These are phyloP conservation scores for Neosilurus hyrtlii DNA, from an alignment of 2,797 vertebrate species.

Conservation along the genomic window DNA sequence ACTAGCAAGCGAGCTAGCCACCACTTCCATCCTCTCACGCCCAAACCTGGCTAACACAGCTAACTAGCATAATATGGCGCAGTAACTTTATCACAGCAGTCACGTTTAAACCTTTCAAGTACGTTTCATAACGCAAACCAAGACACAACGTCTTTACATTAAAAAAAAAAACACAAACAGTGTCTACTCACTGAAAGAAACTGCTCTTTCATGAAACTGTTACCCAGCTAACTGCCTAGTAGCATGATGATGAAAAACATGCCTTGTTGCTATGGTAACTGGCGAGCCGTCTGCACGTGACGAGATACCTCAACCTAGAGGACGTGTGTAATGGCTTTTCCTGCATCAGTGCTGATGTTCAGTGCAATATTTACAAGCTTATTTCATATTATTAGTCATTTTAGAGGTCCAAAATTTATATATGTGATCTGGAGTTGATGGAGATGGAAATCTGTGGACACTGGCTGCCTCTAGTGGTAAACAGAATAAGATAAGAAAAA, in stretches of 20 bases:
- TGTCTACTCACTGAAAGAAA: neutral
- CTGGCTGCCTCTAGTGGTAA: conserved; percentile 12
- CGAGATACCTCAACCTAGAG: neutral
- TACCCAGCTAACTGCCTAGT: conserved; percentile 5
- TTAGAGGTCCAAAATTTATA: no score
- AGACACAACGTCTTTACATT: neutral
- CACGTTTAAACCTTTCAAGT: neutral
- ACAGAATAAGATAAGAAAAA: neutral
- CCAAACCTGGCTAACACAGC: conserved; percentile 9
- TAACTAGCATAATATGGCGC: neutral
- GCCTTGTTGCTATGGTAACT: conserved; percentile 41
- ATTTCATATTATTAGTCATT: neutral
- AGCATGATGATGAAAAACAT: neutral
- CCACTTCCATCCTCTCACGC: neutral
- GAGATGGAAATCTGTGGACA: neutral
- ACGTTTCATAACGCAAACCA: neutral
- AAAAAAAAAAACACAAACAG: neutral
- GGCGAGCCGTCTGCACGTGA: neutral
- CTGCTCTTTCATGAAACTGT: neutral
- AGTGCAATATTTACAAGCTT: neutral
- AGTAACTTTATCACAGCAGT: neutral
- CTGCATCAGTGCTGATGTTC: neutral
- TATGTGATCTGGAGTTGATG: neutral
- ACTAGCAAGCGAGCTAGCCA: conserved; percentile 1
- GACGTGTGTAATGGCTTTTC: neutral